Percentiles rank a stretch among this genome's conserved stretches.
Evolutionary conservation across 92 coral and sea anemone genomes (phyloP).

Genomic region (Siderastrea radians): DNA sequence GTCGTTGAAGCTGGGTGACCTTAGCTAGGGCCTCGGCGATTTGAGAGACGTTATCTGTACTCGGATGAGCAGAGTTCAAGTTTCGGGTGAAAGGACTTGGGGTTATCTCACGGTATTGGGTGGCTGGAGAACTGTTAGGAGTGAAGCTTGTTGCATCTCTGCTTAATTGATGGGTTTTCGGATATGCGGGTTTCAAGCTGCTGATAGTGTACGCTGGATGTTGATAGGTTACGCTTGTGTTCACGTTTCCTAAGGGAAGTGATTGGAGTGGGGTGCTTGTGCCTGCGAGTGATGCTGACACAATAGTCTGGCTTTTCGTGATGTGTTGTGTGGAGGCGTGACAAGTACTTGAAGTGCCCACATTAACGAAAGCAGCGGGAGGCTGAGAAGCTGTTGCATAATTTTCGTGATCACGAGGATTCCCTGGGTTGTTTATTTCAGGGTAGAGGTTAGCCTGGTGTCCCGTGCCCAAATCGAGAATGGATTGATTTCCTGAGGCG

Average conservation of each 20-base stretch:
- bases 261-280: not conserved
- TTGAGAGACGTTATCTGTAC: slow-evolving; percentile 42
- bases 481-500: slow-evolving; percentile 4
- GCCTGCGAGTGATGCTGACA: not conserved
- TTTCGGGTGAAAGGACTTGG: not conserved
- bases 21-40: slow-evolving; percentile 70
- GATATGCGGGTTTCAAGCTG: not conserved
- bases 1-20: slow-evolving; percentile 76
- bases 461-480: not conserved
- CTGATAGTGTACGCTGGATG: not conserved
- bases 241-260: not conserved
- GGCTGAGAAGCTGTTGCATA: slow-evolving; percentile 18
- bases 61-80: not conserved
- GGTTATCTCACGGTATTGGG: not conserved
- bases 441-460: not conserved
- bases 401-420: slow-evolving; percentile 8
- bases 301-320: not conserved
- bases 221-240: not conserved
- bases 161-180: not conserved
- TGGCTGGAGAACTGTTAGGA: slow-evolving; percentile 15
- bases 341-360: not conserved
- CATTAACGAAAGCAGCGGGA: slow-evolving; percentile 1
- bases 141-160: not conserved
- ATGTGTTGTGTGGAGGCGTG: not conserved
- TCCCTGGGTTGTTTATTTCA: not conserved